phyloP scores from a whole-genome alignment of 2,113 vertebrate species.

The Brachypodius melanocephalos region DNA sequence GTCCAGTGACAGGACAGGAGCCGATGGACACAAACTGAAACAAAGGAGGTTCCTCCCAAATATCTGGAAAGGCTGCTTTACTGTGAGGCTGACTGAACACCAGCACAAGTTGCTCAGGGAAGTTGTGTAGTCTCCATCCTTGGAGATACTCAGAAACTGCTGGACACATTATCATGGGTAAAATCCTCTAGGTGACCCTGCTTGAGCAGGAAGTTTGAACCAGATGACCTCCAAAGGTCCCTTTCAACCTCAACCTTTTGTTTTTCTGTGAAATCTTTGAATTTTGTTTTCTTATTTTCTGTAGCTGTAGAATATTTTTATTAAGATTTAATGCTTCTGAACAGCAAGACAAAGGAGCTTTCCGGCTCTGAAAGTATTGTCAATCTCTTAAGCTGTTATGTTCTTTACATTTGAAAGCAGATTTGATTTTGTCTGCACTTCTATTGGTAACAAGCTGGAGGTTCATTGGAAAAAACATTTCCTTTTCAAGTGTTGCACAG shows the following conservation, averaged over 20 bases:
- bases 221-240: not conserved
- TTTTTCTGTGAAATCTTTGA: not conserved
- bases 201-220: not conserved
- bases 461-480: not conserved
- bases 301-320: not conserved
- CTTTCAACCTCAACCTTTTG: not conserved
- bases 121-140: not conserved
- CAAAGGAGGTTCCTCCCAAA: not conserved
- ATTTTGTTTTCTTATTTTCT: not conserved
- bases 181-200: rapidly evolving
- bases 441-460: not conserved
- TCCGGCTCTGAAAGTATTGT: not conserved
- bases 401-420: not conserved
- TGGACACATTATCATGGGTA: rapidly evolving
- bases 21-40: not conserved
- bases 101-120: not conserved
- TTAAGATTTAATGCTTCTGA: not conserved
- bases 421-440: not conserved
- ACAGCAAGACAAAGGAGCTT: not conserved
- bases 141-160: not conserved
- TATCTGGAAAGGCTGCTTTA: not conserved
- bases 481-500: not conserved
- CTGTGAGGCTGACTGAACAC: not conserved
- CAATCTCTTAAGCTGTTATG: not conserved
- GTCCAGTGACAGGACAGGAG: not conserved